Base-by-base conservation (phyloP, 2,888 invertebrate species). In the Agonopterix subpropinquella region DNA sequence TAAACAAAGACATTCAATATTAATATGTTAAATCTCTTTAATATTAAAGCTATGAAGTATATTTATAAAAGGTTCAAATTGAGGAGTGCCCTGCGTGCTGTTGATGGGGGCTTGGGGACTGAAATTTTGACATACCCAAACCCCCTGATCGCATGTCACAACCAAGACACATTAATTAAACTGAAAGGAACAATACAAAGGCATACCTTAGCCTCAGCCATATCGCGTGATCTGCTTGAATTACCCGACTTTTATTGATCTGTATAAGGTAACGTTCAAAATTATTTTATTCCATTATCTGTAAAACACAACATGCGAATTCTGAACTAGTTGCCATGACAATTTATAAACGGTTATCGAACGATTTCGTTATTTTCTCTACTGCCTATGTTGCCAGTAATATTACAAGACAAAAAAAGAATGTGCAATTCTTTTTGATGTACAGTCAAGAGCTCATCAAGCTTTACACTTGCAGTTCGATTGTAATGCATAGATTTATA, bases 251-350 rank as follows among this genome's bases (percentile, higher is more conserved):
- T 72, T 71, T 85, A 87, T 85, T 82, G 87, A 85, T 85, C 80
- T 72, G 68, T 67, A 69, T 73, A 69, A 61, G 74, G 77, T 71
- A 71, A 77, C 72, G 70, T 64, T 69, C 70, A 57, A 80, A 84
- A 81, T 80, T 79, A 82, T 82, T 84, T 79, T 78, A 78, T 73
- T 77, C 74, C 69, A 79, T 84, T 78, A 82, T 77, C 67, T 66
- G 67, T 59, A 70, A 66, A 67, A 61, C 65, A 67, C 66, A 73
- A 77, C 80, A 83, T 79, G 84, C 80, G 64, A 77, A 67, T 60
- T 73, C 59, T 54, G 53, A 45, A 53, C 36, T 58, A 53, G 79
- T 81, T 73, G 62, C 68, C 63, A 78, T 72, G 73, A 79, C 52
- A 44, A 82, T 73, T 35, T 39, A 52, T 67, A 65, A 73, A 77